These are phyloP conservation scores for Stomatorhinus ivindoensis DNA, from an alignment of 2,113 vertebrate genomes.

Conservation along the genomic window DNA sequence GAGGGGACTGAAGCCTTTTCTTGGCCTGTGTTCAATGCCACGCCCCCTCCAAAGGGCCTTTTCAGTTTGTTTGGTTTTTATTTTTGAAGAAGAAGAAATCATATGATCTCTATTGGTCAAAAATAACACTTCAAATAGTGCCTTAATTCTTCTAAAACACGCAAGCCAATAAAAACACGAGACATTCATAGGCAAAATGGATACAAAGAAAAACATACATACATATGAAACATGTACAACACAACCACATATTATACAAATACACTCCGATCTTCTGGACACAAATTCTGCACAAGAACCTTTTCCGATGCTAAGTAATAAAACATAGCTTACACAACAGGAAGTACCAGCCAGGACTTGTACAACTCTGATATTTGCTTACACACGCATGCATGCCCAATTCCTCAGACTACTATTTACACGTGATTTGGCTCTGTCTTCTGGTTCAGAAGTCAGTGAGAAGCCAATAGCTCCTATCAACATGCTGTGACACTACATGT, in stretches of 20 bases:
- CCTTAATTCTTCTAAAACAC: not conserved
- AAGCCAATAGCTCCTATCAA: not conserved
- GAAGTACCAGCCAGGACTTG: not conserved
- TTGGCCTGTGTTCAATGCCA: not conserved
- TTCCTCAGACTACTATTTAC: not conserved
- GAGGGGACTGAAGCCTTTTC: not conserved
- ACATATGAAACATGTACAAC: not conserved
- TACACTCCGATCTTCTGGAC: not conserved
- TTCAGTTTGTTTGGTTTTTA: not conserved
- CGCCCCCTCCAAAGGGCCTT: not conserved
- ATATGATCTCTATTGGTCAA: not conserved
- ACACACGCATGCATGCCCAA: not conserved
- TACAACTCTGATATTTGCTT: not conserved
- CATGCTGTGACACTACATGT: not conserved
- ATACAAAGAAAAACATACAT: not conserved
- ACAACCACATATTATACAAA: not conserved
- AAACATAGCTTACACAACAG: not conserved
- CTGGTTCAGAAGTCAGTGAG: not conserved
- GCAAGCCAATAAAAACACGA: not conserved
- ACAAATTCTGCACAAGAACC: not conserved
- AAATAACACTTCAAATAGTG: not conserved
- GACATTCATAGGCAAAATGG: not conserved
- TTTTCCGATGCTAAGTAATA: not conserved
- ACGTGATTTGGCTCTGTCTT: not conserved
- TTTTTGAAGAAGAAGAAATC: not conserved